phyloP scores from a whole-genome alignment of 37 sponge, comb jelly and placozoan genomes.

The Crambe crambe region DNA sequence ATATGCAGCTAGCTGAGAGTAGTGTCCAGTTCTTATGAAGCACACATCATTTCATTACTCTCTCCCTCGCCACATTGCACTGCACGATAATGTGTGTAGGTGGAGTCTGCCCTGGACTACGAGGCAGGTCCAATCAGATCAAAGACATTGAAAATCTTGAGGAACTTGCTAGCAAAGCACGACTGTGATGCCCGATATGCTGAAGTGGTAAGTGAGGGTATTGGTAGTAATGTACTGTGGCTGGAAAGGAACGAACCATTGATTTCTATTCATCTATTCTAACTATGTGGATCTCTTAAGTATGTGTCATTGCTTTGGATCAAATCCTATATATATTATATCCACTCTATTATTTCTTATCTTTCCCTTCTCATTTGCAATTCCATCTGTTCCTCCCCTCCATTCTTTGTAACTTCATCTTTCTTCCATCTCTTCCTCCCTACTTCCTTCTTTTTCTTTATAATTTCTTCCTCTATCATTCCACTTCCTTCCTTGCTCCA shows the following conservation, averaged over 20 bases:
- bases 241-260: too few species aligned
- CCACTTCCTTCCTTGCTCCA: neutral
- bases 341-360: too few species aligned
- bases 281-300: neutral
- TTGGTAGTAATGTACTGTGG: neutral
- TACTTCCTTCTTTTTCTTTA: neutral
- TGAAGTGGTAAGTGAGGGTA: slow-evolving; percentile 51
- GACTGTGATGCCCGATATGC: slow-evolving; percentile 81
- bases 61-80: too few species aligned
- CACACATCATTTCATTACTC: too few species aligned
- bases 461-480: neutral
- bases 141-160: slow-evolving; percentile 58
- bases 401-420: neutral
- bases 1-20: too few species aligned
- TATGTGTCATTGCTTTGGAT: neutral
- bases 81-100: slow-evolving; percentile 55
- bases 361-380: neutral
- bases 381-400: neutral
- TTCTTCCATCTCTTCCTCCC: neutral
- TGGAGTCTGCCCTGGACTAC: slow-evolving; percentile 55
- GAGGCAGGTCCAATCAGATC: slow-evolving; percentile 51
- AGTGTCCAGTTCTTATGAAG: too few species aligned
- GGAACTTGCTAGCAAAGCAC: slow-evolving; percentile 83
- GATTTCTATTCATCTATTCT: too few species aligned
- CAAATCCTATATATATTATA: too few species aligned